These are phyloP conservation scores for Lepus americanus DNA, from an alignment of 2,113 vertebrate genomes.

Conservation along the genomic window DNA sequence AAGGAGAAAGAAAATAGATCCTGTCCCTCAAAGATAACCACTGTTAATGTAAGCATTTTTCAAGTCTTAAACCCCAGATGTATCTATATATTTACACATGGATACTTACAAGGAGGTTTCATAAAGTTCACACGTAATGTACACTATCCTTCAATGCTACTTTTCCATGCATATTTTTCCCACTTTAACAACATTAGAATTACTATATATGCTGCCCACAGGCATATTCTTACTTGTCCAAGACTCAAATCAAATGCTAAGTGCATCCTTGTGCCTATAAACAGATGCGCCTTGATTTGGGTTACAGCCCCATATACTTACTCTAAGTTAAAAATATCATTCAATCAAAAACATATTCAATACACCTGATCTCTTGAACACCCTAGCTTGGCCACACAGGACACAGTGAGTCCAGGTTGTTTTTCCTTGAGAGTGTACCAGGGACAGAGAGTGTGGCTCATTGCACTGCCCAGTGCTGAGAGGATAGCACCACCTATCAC, in stretches of 20 bases:
- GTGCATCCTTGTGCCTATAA: not conserved
- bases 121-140: too few relatives aligned
- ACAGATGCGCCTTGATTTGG: not conserved
- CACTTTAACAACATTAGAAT: constrained; percentile 15
- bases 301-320: not conserved
- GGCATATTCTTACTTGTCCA: not conserved
- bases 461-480: not conserved
- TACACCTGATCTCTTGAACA: not conserved
- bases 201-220: not conserved
- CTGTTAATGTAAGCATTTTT: not conserved
- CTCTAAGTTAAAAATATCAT: not conserved
- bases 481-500: not conserved
- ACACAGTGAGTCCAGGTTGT: not conserved
- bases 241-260: not conserved
- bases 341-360: not conserved
- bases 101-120: too few relatives aligned
- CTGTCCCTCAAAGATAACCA: not conserved
- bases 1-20: not conserved
- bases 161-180: not conserved
- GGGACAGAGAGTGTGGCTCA: not conserved
- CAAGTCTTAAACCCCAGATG: not conserved
- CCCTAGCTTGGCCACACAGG: not conserved
- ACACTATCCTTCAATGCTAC: too few relatives aligned
- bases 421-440: not conserved
- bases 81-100: not conserved